phyloP scores from a whole-genome alignment of 2,888 invertebrate species.

The Ophion costatus region DNA sequence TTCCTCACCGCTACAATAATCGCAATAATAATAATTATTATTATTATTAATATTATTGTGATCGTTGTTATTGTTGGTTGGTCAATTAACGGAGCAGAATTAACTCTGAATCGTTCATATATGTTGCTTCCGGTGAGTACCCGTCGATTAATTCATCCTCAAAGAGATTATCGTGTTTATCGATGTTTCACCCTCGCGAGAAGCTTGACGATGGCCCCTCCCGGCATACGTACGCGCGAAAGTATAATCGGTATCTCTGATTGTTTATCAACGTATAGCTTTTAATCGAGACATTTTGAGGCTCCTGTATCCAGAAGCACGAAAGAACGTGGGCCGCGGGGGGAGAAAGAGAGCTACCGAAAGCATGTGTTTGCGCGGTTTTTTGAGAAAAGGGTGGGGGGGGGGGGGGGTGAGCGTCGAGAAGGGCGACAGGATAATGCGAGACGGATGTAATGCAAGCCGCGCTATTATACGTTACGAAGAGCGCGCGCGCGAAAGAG shows the following conservation, averaged over 20 bases:
- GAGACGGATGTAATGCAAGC: constrained; percentile 83
- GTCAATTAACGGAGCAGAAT: neutral
- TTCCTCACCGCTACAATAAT: too few species aligned
- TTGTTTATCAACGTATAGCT: constrained; percentile 27
- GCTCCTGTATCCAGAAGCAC: constrained; percentile 67
- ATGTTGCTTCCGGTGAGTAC: neutral
- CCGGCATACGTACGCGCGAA: neutral
- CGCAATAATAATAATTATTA: neutral
- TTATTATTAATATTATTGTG: too few species aligned
- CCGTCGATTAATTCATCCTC: neutral
- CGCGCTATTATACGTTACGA: constrained; percentile 80
- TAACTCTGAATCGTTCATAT: neutral
- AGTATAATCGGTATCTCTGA: constrained; percentile 25
- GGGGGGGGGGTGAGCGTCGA: constrained; percentile 1
- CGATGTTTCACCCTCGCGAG: constrained; percentile 11
- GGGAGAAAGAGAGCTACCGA: neutral
- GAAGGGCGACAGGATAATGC: constrained; percentile 72
- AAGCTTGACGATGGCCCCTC: neutral
- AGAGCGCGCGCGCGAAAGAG: constrained; percentile 69
- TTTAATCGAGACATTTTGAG: constrained; percentile 71
- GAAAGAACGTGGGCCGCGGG: neutral
- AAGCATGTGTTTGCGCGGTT: constrained; percentile 45
- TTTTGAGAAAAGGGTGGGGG: constrained; percentile 7
- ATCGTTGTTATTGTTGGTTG: too few species aligned
- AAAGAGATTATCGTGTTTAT: constrained; percentile 24